Evolutionary conservation across 2,888 invertebrate genomes (phyloP).

Genomic region (Ferdinandea cuprea): DNA sequence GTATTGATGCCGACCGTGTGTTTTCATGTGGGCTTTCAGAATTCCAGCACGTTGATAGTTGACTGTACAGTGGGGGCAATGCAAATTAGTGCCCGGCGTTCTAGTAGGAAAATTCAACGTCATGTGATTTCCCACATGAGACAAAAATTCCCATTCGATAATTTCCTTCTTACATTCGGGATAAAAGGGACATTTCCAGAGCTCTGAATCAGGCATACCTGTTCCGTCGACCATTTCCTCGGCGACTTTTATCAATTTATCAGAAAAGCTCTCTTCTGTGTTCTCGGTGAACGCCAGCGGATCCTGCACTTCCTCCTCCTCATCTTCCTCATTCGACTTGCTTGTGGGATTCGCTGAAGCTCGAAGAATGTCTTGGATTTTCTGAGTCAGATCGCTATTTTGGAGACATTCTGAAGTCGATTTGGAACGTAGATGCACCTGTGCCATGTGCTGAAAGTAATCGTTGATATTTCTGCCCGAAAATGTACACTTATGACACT

Average conservation of each 20-base stretch:
- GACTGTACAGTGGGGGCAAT: slow-evolving; percentile 76
- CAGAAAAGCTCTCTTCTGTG: not conserved
- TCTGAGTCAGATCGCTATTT: slow-evolving; percentile 75
- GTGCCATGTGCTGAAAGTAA: slow-evolving; percentile 77
- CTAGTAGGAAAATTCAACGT: slow-evolving; percentile 52
- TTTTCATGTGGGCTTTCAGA: slow-evolving; percentile 85
- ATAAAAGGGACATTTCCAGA: slow-evolving; percentile 53
- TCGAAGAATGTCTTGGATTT: slow-evolving; percentile 77
- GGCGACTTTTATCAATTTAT: slow-evolving; percentile 74
- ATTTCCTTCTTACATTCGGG: slow-evolving; percentile 76
- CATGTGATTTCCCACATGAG: slow-evolving; percentile 77
- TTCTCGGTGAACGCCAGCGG: not conserved
- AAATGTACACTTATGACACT: slow-evolving; percentile 78
- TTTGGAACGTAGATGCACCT: slow-evolving; percentile 5
- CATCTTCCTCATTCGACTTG: slow-evolving; percentile 7
- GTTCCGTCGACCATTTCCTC: slow-evolving; percentile 74
- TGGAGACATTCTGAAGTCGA: not conserved
- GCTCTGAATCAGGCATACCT: slow-evolving; percentile 75
- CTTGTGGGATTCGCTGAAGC: not conserved
- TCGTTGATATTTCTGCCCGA: slow-evolving; percentile 76
- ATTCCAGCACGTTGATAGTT: slow-evolving; percentile 73
- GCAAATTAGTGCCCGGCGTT: slow-evolving; percentile 71
- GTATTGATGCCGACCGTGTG: slow-evolving; percentile 85
- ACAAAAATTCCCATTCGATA: slow-evolving; percentile 76
- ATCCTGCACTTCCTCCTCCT: slow-evolving; percentile 6